Conservation (phyloP, 2,888 invertebrate species). For the Hermaeophaga mercurialis region DNA sequence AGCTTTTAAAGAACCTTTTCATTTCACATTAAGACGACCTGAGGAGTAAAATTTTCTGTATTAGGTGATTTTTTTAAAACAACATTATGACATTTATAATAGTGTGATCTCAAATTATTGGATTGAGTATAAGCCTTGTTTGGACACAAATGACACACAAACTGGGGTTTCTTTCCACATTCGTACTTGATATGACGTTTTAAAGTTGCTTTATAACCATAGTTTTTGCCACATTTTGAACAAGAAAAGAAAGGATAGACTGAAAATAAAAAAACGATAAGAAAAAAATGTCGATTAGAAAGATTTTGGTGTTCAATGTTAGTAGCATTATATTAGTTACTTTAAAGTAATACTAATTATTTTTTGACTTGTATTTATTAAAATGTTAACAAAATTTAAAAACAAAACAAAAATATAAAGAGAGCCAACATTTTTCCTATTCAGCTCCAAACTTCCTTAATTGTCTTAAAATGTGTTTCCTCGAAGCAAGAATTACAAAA, state of each 20-base stretch:
- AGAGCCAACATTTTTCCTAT: too few species aligned
- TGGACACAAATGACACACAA: conserved; percentile 14
- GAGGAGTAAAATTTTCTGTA: too few species aligned
- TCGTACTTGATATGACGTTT: conserved; percentile 47
- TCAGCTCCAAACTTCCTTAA: too few species aligned
- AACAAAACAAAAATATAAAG: too few species aligned
- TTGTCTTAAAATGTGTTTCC: not conserved
- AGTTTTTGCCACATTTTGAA: conserved; percentile 13
- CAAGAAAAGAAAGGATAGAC: conserved; percentile 1
- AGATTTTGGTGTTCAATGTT: too few species aligned
- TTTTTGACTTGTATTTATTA: too few species aligned
- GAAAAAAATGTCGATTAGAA: not conserved
- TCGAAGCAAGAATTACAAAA: not conserved
- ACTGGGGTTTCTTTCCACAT: conserved; percentile 53
- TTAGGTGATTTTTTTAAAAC: not conserved
- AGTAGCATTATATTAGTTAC: too few species aligned
- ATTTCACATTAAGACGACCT: too few species aligned
- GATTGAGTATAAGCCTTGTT: conserved; percentile 22
- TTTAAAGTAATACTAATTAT: too few species aligned
- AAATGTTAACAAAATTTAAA: too few species aligned
- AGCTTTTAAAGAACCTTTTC: too few species aligned
- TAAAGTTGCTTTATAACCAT: conserved; percentile 12
- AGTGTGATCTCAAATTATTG: conserved; percentile 14
- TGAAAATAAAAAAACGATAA: not conserved
- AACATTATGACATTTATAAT: conserved; percentile 5